Conservation (phyloP, 2,797 vertebrate species). For the Fundulus diaphanus region DNA sequence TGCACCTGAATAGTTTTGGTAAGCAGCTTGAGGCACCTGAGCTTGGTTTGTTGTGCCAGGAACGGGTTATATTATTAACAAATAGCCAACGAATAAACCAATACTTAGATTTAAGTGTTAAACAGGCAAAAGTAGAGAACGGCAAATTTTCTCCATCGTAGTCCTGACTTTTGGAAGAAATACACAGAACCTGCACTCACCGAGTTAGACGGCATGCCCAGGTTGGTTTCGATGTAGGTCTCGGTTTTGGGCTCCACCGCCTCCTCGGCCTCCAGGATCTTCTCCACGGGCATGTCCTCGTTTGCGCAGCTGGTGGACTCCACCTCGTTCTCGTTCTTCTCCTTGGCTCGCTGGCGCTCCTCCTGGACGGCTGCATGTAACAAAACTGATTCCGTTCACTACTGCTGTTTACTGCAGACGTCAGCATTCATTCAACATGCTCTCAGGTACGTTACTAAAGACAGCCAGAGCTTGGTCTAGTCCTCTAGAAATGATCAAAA, state of each 20-base stretch:
- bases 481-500: too few species aligned
- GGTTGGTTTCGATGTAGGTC: conserved; percentile 94
- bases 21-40: background rate
- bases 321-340: conserved; percentile 93
- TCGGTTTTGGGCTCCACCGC: conserved; percentile 98
- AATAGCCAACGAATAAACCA: background rate
- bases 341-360: conserved; percentile 96
- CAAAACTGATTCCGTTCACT: conserved; percentile 86
- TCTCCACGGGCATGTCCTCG: conserved; percentile 99
- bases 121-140: background rate
- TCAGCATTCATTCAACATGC: conserved; percentile 13
- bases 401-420: conserved; percentile 73
- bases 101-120: background rate
- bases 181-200: conserved; percentile 78
- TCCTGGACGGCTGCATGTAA: conserved; percentile 95
- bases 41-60: background rate
- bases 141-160: conserved; percentile 1
- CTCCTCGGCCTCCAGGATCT: conserved; percentile 96
- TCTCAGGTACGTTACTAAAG: too few species aligned
- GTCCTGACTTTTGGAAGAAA: conserved; percentile 7
- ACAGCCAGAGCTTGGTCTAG: background rate
- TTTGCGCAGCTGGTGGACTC: conserved; percentile 94
- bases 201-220: conserved; percentile 91
- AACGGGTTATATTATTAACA: background rate
- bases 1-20: background rate